phyloP scores from a whole-genome alignment of 2,888 invertebrate genomes.

The Spilosoma lubricipeda region DNA sequence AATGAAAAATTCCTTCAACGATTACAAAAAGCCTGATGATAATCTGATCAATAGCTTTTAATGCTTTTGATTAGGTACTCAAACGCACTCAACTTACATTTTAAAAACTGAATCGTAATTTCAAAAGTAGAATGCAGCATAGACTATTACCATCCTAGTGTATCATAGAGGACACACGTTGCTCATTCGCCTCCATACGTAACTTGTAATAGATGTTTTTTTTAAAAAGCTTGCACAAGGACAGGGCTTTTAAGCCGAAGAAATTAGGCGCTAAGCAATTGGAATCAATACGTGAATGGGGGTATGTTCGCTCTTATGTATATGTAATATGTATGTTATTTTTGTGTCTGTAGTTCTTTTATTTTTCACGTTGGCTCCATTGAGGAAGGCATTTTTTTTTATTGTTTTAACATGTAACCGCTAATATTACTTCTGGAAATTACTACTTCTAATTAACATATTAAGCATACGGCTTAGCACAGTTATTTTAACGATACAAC shows the following conservation, averaged over 20 bases:
- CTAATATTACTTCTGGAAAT: not conserved
- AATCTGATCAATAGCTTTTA: no score
- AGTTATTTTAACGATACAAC: not conserved
- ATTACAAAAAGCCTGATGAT: not conserved
- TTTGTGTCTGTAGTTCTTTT: slow-evolving; percentile 53
- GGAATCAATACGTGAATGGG: slow-evolving; percentile 94
- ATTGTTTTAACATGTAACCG: not conserved
- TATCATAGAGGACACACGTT: not conserved
- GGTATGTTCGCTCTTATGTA: slow-evolving; percentile 86
- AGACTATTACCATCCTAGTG: not conserved
- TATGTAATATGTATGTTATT: slow-evolving; percentile 56
- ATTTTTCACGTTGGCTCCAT: slow-evolving; percentile 59
- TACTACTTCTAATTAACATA: not conserved
- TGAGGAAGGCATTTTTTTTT: slow-evolving; percentile 28
- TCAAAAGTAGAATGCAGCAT: not conserved
- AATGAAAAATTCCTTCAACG: not conserved
- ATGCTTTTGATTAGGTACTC: not conserved
- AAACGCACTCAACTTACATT: not conserved
- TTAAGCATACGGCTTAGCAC: not conserved
- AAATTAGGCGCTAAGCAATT: slow-evolving; percentile 94
- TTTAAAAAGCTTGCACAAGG: slow-evolving; percentile 79
- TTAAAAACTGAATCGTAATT: not conserved
- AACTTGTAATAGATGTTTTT: slow-evolving; percentile 53
- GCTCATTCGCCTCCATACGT: slow-evolving; percentile 41
- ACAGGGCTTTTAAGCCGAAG: slow-evolving; percentile 87